A percentile compares a stretch with the other conserved stretches of the same genome.
Conservation (phyloP, 2,797 vertebrate genomes). For the Crossoptilon crossoptilon region DNA sequence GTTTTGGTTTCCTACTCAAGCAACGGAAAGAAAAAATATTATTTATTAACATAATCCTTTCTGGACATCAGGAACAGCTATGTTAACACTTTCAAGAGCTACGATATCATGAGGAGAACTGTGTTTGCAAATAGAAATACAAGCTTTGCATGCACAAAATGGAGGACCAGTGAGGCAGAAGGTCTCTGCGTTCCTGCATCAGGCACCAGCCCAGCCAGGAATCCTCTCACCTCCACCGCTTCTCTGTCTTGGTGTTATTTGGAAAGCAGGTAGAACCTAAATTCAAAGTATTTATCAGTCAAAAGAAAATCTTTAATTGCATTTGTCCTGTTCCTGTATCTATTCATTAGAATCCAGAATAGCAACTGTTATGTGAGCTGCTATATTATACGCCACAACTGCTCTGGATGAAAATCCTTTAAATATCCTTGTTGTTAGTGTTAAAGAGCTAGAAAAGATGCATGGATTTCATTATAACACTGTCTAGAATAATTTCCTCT, state of each 20-base stretch:
- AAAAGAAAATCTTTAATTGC: slow-evolving; percentile 9
- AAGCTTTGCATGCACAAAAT: slow-evolving; percentile 54
- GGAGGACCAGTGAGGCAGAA: slow-evolving; percentile 49
- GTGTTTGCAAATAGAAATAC: slow-evolving; percentile 49
- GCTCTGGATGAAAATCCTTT: neutral
- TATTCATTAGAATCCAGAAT: slow-evolving; percentile 5
- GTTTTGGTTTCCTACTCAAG: slow-evolving; percentile 75
- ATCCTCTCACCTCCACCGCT: neutral
- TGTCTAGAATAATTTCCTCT: neutral
- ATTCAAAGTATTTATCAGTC: neutral
- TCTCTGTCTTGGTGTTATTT: neutral
- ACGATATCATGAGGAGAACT: slow-evolving; percentile 51
- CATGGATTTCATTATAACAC: neutral
- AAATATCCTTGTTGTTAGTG: neutral
- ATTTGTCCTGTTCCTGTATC: neutral
- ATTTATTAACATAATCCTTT: slow-evolving; percentile 45
- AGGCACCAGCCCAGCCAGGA: neutral
- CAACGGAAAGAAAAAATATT: slow-evolving; percentile 34
- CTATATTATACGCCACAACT: neutral
- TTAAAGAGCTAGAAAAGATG: slow-evolving; percentile 16
- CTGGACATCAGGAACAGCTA: slow-evolving; percentile 55
- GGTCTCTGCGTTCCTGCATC: neutral
- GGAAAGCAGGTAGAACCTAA: slow-evolving; percentile 9
- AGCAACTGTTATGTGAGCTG: neutral
- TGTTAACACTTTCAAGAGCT: slow-evolving; percentile 15